phyloP scores from a whole-genome alignment of 2,888 invertebrate genomes.

The Branchinecta sandiegonensis region DNA sequence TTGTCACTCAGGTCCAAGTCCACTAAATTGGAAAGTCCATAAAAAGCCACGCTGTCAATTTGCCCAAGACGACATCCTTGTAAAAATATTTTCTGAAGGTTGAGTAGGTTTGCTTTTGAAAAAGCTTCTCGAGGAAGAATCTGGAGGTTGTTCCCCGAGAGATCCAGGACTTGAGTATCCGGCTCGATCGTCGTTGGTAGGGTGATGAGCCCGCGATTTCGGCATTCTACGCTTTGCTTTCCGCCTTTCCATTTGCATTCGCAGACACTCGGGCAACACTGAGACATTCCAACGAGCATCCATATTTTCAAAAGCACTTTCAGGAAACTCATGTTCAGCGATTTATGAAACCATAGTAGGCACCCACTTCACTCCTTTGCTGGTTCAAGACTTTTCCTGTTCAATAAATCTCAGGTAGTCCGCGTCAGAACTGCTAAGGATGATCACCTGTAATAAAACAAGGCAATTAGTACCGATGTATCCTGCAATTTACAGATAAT shows the following conservation, averaged over 20 bases:
- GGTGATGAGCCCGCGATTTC: conserved; percentile 61
- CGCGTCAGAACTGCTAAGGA: too few relatives aligned
- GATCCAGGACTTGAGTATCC: conserved; percentile 77
- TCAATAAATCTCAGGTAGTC: too few relatives aligned
- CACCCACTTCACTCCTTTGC: too few relatives aligned
- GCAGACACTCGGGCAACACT: conserved; percentile 29
- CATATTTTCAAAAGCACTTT: background rate
- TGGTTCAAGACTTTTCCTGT: too few relatives aligned
- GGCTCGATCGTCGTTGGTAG: conserved; percentile 73
- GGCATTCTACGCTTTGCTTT: conserved; percentile 51
- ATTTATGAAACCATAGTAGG: background rate
- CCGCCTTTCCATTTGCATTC: conserved; percentile 33
- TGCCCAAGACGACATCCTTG: conserved; percentile 68
- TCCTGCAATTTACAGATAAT: too few relatives aligned
- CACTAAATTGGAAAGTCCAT: conserved; percentile 71
- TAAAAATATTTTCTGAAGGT: conserved; percentile 71
- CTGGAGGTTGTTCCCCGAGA: conserved; percentile 73
- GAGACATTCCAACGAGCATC: conserved; percentile 7
- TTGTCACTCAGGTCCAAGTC: conserved; percentile 78
- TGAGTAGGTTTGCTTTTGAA: conserved; percentile 59
- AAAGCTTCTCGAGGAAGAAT: conserved; percentile 69
- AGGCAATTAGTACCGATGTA: too few relatives aligned
- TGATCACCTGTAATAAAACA: too few relatives aligned
- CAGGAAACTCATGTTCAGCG: background rate
- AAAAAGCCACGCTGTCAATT: conserved; percentile 69